These are phyloP conservation scores for Blastomussa wellsi DNA, from an alignment of 92 coral and sea anemone species.

Conservation along the genomic window DNA sequence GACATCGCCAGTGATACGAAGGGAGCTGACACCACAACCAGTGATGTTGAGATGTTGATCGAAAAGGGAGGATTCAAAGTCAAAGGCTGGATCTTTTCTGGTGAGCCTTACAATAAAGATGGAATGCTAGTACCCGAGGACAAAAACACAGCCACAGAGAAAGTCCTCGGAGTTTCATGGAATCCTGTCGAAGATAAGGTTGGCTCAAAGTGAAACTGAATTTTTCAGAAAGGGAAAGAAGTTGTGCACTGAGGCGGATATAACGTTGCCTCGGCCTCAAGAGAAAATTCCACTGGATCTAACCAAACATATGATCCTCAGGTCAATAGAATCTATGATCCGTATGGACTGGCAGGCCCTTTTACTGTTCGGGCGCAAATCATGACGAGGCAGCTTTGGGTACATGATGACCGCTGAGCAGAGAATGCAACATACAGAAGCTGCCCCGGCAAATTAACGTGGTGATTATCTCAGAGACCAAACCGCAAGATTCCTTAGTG, in stretches of 20 bases:
- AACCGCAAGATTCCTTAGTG: not conserved
- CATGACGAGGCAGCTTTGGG: no score
- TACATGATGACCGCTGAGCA: not conserved
- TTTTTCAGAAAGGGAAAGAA: slow-evolving; percentile 30
- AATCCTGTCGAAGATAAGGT: not conserved
- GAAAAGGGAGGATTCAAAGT: not conserved
- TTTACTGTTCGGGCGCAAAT: no score
- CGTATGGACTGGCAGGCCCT: no score
- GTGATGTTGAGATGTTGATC: not conserved
- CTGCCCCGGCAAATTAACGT: not conserved
- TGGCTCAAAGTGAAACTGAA: slow-evolving; percentile 27
- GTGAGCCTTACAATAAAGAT: not conserved
- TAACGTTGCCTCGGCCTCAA: slow-evolving; percentile 16
- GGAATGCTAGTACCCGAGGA: not conserved
- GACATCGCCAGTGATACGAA: not conserved
- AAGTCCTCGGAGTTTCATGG: not conserved
- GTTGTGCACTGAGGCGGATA: slow-evolving; percentile 21
- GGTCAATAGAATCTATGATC: no score
- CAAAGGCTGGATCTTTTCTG: not conserved
- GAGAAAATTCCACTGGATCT: not conserved
- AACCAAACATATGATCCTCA: not conserved
- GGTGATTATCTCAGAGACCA: not conserved
- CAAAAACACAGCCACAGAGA: not conserved
- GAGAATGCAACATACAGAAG: not conserved
- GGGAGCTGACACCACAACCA: not conserved